Evolutionary conservation across 2,113 vertebrate genomes (phyloP).

Genomic region (Onychostruthus taczanowskii): DNA sequence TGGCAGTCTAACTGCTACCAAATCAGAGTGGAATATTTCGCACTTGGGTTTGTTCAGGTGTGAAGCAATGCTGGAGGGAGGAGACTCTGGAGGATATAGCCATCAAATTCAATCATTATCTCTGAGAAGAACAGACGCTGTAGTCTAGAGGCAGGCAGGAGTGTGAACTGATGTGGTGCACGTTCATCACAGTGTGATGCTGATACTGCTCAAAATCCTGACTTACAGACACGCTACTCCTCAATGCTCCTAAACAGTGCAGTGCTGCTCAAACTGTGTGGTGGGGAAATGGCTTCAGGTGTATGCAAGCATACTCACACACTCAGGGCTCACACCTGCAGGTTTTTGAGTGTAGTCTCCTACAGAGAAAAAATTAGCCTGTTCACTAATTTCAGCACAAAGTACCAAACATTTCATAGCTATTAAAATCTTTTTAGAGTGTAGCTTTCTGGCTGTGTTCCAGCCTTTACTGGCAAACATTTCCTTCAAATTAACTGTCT

Average conservation of each 20-base stretch:
- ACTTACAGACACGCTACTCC: not conserved
- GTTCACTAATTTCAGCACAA: not conserved
- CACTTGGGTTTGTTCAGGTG: slow-evolving; percentile 46
- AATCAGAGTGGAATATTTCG: slow-evolving; percentile 17
- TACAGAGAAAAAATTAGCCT: slow-evolving; percentile 4
- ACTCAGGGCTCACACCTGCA: not conserved
- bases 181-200: not conserved
- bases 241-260: not conserved
- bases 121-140: slow-evolving; percentile 17
- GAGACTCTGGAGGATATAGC: slow-evolving; percentile 50
- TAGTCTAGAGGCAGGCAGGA: slow-evolving; percentile 29
- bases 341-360: not conserved
- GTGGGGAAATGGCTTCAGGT: not conserved
- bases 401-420: not conserved
- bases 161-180: slow-evolving; percentile 9
- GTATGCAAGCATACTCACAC: not conserved
- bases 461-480: slow-evolving; percentile 3
- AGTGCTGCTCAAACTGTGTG: not conserved
- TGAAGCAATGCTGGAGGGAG: slow-evolving; percentile 44
- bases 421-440: not conserved
- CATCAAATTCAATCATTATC: slow-evolving; percentile 52
- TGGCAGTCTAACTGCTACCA: not conserved
- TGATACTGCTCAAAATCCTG: slow-evolving; percentile 9
- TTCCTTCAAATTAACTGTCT: slow-evolving; percentile 9
- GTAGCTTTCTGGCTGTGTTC: slow-evolving; percentile 7